These are phyloP conservation scores for Glaucidium brasilianum DNA, from an alignment of 2,113 vertebrate species.

Conservation along the genomic window DNA sequence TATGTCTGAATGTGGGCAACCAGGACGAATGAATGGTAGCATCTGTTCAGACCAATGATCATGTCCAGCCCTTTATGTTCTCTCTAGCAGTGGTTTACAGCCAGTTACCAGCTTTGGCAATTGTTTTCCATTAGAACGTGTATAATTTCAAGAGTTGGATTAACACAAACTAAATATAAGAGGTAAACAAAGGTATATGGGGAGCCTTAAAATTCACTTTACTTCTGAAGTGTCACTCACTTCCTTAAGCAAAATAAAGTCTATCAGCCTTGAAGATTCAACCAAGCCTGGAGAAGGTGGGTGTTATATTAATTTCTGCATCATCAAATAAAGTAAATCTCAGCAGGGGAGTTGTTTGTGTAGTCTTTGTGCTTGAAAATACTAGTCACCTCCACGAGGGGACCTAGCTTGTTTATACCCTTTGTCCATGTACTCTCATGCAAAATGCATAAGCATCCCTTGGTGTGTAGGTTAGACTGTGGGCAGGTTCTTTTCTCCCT, in stretches of 20 bases:
- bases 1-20: background rate
- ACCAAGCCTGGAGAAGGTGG: background rate
- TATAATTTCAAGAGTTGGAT: background rate
- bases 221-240: background rate
- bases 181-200: background rate
- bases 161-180: background rate
- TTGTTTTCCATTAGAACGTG: background rate
- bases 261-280: background rate
- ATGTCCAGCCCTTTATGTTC: background rate
- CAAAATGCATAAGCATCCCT: background rate
- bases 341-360: background rate
- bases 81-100: background rate
- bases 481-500: background rate
- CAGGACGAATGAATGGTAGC: background rate
- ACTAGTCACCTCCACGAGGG: background rate
- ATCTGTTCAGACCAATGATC: background rate
- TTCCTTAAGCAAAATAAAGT: background rate
- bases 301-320: background rate
- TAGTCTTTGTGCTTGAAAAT: background rate
- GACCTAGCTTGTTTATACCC: background rate
- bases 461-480: accelerated
- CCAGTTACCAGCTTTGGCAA: background rate
- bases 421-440: accelerated
- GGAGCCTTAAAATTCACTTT: background rate
- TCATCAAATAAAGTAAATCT: background rate